Conservation (phyloP, 2,113 vertebrate genomes). For the Bubo blakistoni region DNA sequence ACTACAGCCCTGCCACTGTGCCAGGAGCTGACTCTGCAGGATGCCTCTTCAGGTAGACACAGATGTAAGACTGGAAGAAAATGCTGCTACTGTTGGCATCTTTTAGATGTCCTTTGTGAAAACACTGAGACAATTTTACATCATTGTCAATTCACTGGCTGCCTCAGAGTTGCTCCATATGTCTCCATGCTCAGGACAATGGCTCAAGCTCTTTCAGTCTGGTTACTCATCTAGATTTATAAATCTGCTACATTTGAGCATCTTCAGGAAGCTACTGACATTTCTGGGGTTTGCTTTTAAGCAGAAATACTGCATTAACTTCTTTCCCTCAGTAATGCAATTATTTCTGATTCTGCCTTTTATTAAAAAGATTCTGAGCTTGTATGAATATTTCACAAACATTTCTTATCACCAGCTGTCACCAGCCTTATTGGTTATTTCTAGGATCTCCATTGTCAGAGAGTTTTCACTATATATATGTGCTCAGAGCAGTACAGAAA, state of each 20-base stretch:
- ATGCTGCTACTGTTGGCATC: not conserved
- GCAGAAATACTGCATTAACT: not conserved
- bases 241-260: not conserved
- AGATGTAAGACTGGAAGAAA: not conserved
- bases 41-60: not conserved
- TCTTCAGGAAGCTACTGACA: not conserved
- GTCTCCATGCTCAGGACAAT: not conserved
- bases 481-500: not conserved
- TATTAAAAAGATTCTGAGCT: not conserved
- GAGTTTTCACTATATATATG: not conserved
- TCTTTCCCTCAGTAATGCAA: not conserved
- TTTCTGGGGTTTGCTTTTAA: not conserved
- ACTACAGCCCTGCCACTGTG: not conserved
- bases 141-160: not conserved
- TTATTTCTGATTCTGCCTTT: not conserved
- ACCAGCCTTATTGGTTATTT: not conserved
- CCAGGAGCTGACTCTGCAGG: not conserved
- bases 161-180: not conserved
- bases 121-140: not conserved
- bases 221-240: not conserved
- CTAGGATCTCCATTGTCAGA: not conserved
- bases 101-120: not conserved
- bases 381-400: not conserved
- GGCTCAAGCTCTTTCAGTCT: not conserved
- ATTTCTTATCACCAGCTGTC: not conserved